Percentiles rank a stretch among this genome's conserved stretches.
phyloP scores from a whole-genome alignment of 1,140 invertebrate genomes.

The Drosophila lacertosa region DNA sequence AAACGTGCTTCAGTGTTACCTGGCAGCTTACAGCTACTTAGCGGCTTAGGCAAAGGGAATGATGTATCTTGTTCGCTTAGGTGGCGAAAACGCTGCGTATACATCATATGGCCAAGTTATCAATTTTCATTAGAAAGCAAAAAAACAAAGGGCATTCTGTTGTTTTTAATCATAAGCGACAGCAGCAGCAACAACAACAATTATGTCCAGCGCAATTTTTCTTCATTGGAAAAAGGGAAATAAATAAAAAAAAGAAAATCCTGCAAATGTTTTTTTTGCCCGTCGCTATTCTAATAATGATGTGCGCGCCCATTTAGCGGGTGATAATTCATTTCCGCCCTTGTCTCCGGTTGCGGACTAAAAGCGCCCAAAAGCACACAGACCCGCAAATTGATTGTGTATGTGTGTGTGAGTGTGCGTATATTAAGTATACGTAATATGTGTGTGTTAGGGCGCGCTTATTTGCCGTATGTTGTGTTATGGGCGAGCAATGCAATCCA shows the following conservation, averaged over 20 bases:
- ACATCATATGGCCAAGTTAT: constrained; percentile 25
- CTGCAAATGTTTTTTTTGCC: constrained; percentile 24
- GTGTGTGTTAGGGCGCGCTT: too few species aligned
- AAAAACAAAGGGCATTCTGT: constrained; percentile 8
- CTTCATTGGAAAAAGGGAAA: constrained; percentile 50
- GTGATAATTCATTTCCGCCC: constrained; percentile 73
- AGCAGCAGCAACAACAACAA: constrained; percentile 17
- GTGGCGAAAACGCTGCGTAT: constrained; percentile 23
- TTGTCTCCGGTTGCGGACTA: constrained; percentile 18
- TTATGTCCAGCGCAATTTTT: constrained; percentile 49
- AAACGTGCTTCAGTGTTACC: constrained; percentile 16
- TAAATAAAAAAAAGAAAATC: constrained; percentile 11
- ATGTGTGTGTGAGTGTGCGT: constrained; percentile 4
- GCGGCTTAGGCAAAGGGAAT: neutral
- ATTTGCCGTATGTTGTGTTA: too few species aligned
- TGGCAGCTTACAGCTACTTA: constrained; percentile 27
- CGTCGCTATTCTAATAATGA: constrained; percentile 43
- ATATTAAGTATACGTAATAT: neutral
- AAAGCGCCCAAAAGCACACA: constrained; percentile 37
- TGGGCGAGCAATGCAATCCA: too few species aligned
- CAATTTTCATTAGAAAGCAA: constrained; percentile 34
- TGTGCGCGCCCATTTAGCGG: constrained; percentile 65
- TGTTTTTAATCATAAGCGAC: constrained; percentile 30
- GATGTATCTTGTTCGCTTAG: neutral
- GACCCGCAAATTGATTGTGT: neutral